Evolutionary conservation across 2,797 vertebrate species (phyloP), one percentile per base, ranked within the genome.

Genomic region (Chelon labrosus): DNA sequence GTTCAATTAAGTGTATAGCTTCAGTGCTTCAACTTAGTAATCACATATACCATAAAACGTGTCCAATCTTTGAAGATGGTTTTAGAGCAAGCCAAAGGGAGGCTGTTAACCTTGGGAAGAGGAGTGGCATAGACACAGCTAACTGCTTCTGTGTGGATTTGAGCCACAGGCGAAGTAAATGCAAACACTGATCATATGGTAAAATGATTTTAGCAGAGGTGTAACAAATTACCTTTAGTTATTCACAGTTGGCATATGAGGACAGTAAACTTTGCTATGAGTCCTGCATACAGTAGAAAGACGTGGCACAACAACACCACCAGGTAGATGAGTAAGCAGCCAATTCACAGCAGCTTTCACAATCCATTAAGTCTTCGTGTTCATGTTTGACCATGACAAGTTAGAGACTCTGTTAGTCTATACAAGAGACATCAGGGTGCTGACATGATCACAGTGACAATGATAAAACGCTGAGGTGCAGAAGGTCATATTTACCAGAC

Each of bases 21-120:
- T 47, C 17, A 4, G 35, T 62, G 66, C 61, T 58, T 51, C 64
- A 58, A 73, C 10, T 60, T 62, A 47, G 54, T 55, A 46, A 84
- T 88, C 55, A 69, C 70, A 59, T 53, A 51, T 55, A 60, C 71
- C 47, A 81, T 85, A 74, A 87, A 91, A 84, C 17, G 3, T 73
- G 55, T 85, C 66, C 71, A 75, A 75, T 86, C 73, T 82, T 69
- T 80, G 74, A 22, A 50, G 67, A 79, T 73, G 69, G 57, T 81
- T 90, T 89, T 82, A 82, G 70, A 72, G 51, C 58, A 55, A 47
- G 46, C 58, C 58, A 54, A 80, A 65, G 19, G 27, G 69, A 77
- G 50, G 66, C 76, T 38, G 73, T 88, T 90, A 80, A 86, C 88
- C 79, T 86, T 86, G 69, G 70, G 39, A 38, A 57, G 52, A 79